These are phyloP conservation scores for Agrotis clavis DNA, from an alignment of 2,888 invertebrate species.

Conservation along the genomic window DNA sequence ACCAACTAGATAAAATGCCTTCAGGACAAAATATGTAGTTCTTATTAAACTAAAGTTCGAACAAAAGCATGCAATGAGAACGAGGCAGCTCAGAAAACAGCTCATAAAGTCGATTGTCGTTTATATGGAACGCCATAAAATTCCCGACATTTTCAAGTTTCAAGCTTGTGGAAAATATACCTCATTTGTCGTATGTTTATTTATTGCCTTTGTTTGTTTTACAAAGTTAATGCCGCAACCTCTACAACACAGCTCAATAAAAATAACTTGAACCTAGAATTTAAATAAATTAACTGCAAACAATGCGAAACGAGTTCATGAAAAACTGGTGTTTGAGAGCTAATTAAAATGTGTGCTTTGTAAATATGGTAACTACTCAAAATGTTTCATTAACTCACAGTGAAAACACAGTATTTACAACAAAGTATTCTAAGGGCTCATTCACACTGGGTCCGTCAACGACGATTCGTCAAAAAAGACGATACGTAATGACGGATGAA, in stretches of 20 bases:
- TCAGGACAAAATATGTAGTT: slow-evolving; percentile 59
- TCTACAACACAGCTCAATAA: slow-evolving; percentile 37
- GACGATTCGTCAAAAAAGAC: too few relatives aligned
- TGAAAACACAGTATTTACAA: slow-evolving; percentile 1
- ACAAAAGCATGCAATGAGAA: slow-evolving; percentile 56
- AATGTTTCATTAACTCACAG: slow-evolving; percentile 28
- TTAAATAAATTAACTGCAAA: slow-evolving; percentile 42
- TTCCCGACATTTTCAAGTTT: slow-evolving; percentile 36
- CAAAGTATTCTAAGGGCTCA: background rate
- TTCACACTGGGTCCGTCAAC: too few relatives aligned
- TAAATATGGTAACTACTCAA: slow-evolving; percentile 20
- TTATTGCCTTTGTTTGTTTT: slow-evolving; percentile 39
- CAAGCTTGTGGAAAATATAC: slow-evolving; percentile 37
- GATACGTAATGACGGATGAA: too few relatives aligned
- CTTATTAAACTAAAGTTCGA: slow-evolving; percentile 45
- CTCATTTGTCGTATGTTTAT: slow-evolving; percentile 49
- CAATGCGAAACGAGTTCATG: slow-evolving; percentile 30
- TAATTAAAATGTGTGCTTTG: slow-evolving; percentile 38
- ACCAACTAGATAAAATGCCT: slow-evolving; percentile 54
- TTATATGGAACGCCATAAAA: slow-evolving; percentile 44
- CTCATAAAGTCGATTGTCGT: slow-evolving; percentile 51
- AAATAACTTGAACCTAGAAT: slow-evolving; percentile 48
- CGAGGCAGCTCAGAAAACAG: slow-evolving; percentile 42
- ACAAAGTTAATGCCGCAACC: slow-evolving; percentile 38
- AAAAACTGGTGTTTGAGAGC: slow-evolving; percentile 24